Evolutionary conservation across 2,888 invertebrate genomes (phyloP).

Genomic region (Lordiphosa andalusiaca): DNA sequence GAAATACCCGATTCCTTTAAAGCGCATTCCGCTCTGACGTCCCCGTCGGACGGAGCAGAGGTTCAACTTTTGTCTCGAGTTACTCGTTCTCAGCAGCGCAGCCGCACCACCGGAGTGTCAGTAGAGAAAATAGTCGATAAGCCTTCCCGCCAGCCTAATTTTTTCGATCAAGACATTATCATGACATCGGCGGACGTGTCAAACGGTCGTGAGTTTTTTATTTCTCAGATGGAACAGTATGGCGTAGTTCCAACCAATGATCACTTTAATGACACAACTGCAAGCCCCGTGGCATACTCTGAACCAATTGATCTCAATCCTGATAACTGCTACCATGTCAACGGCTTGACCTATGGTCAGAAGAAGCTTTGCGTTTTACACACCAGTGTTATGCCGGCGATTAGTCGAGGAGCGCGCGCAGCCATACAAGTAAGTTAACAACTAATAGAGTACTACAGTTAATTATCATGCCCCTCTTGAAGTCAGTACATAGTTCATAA

Average conservation of each 20-base stretch:
- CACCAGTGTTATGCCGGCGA: conserved; percentile 80
- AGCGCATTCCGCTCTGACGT: conserved; percentile 31
- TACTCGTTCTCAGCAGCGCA: conserved; percentile 73
- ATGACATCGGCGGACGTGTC: conserved; percentile 61
- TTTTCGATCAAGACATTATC: conserved; percentile 68
- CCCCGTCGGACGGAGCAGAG: conserved; percentile 29
- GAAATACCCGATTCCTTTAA: conserved; percentile 78
- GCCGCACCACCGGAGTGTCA: conserved; percentile 49
- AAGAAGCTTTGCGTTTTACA: conserved; percentile 79
- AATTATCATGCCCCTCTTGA: too few relatives aligned
- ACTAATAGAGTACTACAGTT: too few relatives aligned
- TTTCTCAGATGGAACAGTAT: conserved; percentile 61
- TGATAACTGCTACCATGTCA: conserved; percentile 78
- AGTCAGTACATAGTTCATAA: too few relatives aligned
- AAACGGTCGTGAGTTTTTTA: conserved; percentile 70
- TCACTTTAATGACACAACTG: conserved; percentile 54
- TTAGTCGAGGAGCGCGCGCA: conserved; percentile 80
- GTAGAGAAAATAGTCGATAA: conserved; percentile 58
- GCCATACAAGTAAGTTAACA: conserved; percentile 79
- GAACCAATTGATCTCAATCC: conserved; percentile 79
- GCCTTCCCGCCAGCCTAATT: conserved; percentile 41
- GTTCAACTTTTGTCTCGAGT: conserved; percentile 70
- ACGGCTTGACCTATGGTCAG: conserved; percentile 78
- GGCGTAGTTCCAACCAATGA: conserved; percentile 49
- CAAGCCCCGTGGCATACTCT: conserved; percentile 68